Evolutionary conservation across 2,797 vertebrate genomes (phyloP), one percentile per base, ranked within the genome.

Genomic region (Neopelma chrysocephalum): DNA sequence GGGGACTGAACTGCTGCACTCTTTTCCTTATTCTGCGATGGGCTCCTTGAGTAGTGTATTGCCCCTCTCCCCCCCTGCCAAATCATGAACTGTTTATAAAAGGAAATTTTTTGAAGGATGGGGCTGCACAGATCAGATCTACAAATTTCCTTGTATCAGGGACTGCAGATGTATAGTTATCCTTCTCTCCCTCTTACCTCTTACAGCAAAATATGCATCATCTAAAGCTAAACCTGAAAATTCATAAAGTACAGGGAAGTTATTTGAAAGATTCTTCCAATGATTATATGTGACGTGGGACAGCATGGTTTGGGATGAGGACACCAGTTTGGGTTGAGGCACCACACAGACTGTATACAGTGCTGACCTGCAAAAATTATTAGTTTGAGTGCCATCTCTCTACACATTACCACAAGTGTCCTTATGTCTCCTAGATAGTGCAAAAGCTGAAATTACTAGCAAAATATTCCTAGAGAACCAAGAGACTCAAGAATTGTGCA

Each of bases 11-110:
- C 34, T 57, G 43, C 69, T 89, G 70, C 42, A 60, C 60, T 18
- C 38, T 92, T 69, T 82, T 75, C 65, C 53, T 94, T 84, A 51
- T 77, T 93, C 68, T 82, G 64, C 53, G 32, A 69, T 64, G 60
- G 64, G 18, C 47, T 87, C 54, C 62, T 70, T 77, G 31, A 75
- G 42, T 20, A 50, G 21, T 25, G 13, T 11, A 14, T 25, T 85
- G 15, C 17, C 42, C 47, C 7, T 9, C 4, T 15, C 16, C 6
- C 5, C n/a, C 26, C 3, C 25, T 43, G 21, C 11, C n/a, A 77
- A 84, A 77, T 36, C 18, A 61, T 48, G 22, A 79, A 31, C 62
- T 58, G 42, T n/a, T 93, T 81, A 65, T 77, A 50, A 73, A 23
- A 64, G 11, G 34, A 87, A 93, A 86, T 75, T 7, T 78, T 75